These are phyloP conservation scores for Ceratosolen solmsi DNA, from an alignment of 1,140 invertebrate genomes.

Conservation along the genomic window DNA sequence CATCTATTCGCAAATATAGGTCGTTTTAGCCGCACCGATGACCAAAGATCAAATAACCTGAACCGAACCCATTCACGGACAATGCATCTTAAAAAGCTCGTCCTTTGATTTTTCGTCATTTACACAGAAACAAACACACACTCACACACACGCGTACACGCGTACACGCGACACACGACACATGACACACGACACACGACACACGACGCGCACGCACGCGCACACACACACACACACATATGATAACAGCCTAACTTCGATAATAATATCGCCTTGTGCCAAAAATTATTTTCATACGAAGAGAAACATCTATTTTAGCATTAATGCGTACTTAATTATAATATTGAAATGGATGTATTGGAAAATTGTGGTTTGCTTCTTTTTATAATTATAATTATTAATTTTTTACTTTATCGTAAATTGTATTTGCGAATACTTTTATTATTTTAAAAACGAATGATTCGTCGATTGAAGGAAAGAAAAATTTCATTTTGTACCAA, in stretches of 20 bases:
- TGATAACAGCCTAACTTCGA: neutral
- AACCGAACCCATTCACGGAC: slow-evolving; percentile 5
- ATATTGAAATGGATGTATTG: slow-evolving; percentile 14
- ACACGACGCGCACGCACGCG: no score
- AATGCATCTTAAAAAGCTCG: neutral
- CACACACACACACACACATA: no score
- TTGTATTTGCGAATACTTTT: neutral
- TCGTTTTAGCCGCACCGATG: slow-evolving; percentile 36
- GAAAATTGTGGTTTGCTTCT: neutral
- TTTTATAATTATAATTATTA: neutral
- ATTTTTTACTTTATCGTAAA: neutral
- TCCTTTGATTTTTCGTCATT: slow-evolving; percentile 27
- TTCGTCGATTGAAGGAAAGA: neutral
- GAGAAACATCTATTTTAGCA: no score
- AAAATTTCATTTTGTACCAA: neutral
- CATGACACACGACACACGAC: no score
- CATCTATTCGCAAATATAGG: neutral
- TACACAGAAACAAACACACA: no score
- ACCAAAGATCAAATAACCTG: slow-evolving; percentile 48
- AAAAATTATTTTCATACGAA: slow-evolving; percentile 19
- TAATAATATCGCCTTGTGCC: slow-evolving; percentile 26
- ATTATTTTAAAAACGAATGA: neutral
- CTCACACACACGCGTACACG: no score
- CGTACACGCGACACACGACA: no score
- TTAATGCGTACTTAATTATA: slow-evolving; percentile 23